These are phyloP conservation scores for Episyrphus balteatus DNA, from an alignment of 1,140 invertebrate genomes.

Conservation along the genomic window DNA sequence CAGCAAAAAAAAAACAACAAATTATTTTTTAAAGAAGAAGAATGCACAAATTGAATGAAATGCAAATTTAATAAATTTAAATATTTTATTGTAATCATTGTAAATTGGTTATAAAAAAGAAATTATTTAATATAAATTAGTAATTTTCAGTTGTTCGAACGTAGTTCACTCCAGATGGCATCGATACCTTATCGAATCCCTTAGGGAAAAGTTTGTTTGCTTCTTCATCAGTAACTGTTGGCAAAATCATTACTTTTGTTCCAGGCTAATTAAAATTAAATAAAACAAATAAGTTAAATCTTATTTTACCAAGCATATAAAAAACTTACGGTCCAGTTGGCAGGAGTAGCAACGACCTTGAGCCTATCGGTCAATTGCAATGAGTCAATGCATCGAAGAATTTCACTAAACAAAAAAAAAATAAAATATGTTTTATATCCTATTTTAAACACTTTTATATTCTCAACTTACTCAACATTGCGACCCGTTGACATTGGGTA, in stretches of 20 bases:
- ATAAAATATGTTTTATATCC: conserved; percentile 1
- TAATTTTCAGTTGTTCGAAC: conserved; percentile 64
- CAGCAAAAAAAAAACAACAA: no score
- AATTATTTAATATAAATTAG: conserved; percentile 24
- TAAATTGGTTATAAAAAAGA: no score
- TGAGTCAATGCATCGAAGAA: conserved; percentile 74
- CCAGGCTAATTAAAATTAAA: conserved; percentile 45
- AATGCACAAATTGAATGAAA: no score
- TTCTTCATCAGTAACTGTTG: conserved; percentile 55
- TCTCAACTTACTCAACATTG: conserved; percentile 66
- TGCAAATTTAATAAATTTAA: no score
- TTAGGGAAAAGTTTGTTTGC: conserved; percentile 54
- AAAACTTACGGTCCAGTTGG: conserved; percentile 64
- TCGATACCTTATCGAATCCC: conserved; percentile 46
- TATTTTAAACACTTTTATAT: not conserved
- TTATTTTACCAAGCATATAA: not conserved
- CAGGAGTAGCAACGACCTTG: conserved; percentile 69
- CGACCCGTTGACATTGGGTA: conserved; percentile 82
- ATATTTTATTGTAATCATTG: no score
- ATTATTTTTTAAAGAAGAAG: no score
- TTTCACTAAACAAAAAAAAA: conserved; percentile 56
- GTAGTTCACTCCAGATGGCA: conserved; percentile 73
- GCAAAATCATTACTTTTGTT: conserved; percentile 66
- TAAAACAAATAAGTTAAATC: conserved; percentile 24
- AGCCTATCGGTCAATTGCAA: conserved; percentile 61